Base-by-base conservation (phyloP, 2,888 invertebrate species). In the Cerastis leucographa region DNA sequence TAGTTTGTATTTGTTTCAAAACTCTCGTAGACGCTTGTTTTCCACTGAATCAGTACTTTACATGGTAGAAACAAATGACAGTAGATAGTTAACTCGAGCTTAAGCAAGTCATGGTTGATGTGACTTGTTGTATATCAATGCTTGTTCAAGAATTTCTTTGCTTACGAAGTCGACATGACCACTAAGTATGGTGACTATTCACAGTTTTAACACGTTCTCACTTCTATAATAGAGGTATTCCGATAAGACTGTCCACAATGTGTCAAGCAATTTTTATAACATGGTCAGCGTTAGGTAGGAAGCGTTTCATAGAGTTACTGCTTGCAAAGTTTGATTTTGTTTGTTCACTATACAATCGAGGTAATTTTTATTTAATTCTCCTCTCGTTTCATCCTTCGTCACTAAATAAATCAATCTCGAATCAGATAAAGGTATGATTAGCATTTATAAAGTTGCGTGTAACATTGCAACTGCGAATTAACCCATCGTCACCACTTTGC, bases 121-220 rank as follows among this genome's bases (percentile, higher is more conserved):
- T 85, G 82, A 70, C 61, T 69, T 66, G 35, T 56, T 69, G n/a
- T n/a, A 51, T 51, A 25, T 19, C 25, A 73, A 73, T 80, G 61
- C n/a, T 35, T 44, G 25, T 80, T 80, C 29, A 71, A 77, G 68
- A 82, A 80, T 82, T 56, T 83, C 40, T 69, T 51, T 17, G 54
- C 19, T 82, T 35, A 68, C 46, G 17, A 17, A 76, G 54, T 76
- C 49, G 35, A 64, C 25, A 56, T 62, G 22, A n/a, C 49, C 42
- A 46, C 35, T 35, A 35, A 35, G 56, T 56, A 22, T 22, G 9
- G 17, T 80, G 44, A 56, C 65, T 65, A 17, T 14, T 0, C 4
- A n/a, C 22, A 22, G 19, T 64, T 12, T 59, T 2, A 79, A 9
- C 56, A 22, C 11, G 17, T 51, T 9, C 54, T 17, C 25, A 29